Percentiles rank a stretch among this genome's conserved stretches.
Conservation (phyloP, 2,113 vertebrate species). For the Perccottus glenii region DNA sequence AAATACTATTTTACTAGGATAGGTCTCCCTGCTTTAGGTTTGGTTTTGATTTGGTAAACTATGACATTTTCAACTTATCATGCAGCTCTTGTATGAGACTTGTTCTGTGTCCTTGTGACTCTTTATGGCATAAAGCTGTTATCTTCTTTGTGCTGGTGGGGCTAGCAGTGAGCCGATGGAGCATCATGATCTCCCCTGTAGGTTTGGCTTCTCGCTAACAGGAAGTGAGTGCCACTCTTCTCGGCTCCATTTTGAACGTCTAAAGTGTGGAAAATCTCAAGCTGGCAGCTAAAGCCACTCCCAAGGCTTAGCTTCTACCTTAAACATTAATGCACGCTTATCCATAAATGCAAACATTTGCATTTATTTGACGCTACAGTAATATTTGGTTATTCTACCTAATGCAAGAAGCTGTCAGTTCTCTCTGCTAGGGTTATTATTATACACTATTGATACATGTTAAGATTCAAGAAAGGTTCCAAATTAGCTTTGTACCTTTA, state of each 20-base stretch:
- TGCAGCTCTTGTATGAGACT: constrained; percentile 2
- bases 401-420: constrained; percentile 6
- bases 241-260: neutral
- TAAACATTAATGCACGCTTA: constrained; percentile 32
- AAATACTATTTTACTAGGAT: too few relatives aligned
- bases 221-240: constrained; percentile 20
- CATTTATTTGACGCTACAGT: constrained; percentile 10
- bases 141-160: constrained; percentile 46
- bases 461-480: neutral
- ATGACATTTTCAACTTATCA: neutral
- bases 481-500: constrained; percentile 17
- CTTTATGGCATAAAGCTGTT: constrained; percentile 34
- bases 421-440: neutral
- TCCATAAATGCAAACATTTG: constrained; percentile 9
- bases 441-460: constrained; percentile 20
- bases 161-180: constrained; percentile 15
- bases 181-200: constrained; percentile 45
- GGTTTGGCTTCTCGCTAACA: constrained; percentile 31
- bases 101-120: constrained; percentile 15
- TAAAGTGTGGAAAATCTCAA: constrained; percentile 19
- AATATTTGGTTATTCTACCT: constrained; percentile 25
- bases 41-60: too few relatives aligned
- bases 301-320: constrained; percentile 15
- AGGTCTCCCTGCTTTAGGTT: too few relatives aligned
- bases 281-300: constrained; percentile 16